Percentiles rank a stretch among this genome's conserved stretches.
Evolutionary conservation across 2,888 invertebrate species (phyloP).

Genomic region (Drosophila trichaetosa): DNA sequence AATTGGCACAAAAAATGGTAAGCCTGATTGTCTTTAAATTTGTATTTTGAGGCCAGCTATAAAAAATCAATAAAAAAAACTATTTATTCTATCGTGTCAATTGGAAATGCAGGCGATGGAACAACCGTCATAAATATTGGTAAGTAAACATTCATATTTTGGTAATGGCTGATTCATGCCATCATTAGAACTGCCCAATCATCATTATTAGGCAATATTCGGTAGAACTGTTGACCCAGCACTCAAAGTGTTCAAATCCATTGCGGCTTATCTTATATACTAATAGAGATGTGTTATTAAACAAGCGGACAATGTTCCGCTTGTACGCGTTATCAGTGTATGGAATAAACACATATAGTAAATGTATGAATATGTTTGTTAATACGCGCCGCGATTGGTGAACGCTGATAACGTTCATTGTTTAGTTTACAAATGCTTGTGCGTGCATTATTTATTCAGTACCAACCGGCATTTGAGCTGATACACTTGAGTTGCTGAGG

Average conservation of each 20-base stretch:
- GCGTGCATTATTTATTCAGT: constrained; percentile 49
- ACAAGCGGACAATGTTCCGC: neutral
- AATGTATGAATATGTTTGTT: neutral
- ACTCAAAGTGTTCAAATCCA: constrained; percentile 1
- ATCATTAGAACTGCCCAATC: constrained; percentile 53
- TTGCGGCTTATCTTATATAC: constrained; percentile 16
- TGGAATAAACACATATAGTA: neutral
- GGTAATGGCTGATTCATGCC: neutral
- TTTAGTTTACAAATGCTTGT: constrained; percentile 21
- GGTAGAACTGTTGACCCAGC: neutral
- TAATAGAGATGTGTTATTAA: neutral
- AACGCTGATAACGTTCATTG: constrained; percentile 39
- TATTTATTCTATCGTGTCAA: neutral
- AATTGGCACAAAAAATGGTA: constrained; percentile 23
- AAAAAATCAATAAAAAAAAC: neutral
- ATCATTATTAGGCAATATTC: constrained; percentile 46
- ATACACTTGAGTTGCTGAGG: constrained; percentile 56
- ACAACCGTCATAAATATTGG: constrained; percentile 69
- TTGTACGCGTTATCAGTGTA: constrained; percentile 14
- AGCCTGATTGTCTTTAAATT: neutral
- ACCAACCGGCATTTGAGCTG: constrained; percentile 46
- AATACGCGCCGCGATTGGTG: constrained; percentile 11
- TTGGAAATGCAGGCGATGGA: constrained; percentile 36
- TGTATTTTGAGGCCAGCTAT: neutral
- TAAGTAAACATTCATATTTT: constrained; percentile 42